Conservation (phyloP, 2,797 vertebrate genomes). For the Pachyuromys duprasi region DNA sequence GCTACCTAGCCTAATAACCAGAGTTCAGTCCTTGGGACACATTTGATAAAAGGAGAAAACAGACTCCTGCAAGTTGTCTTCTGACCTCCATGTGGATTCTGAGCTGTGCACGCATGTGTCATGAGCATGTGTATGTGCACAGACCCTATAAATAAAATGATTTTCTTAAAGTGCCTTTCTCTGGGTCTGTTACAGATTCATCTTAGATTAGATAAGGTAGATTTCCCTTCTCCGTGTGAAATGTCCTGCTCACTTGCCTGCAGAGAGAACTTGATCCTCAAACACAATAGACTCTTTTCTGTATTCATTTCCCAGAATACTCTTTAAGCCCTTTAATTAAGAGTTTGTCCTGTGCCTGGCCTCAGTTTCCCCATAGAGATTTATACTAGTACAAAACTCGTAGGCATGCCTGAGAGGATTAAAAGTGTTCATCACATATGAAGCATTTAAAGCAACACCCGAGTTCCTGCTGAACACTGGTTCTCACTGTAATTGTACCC, state of each 20-base stretch:
- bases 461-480: background rate
- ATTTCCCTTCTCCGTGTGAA: background rate
- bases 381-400: background rate
- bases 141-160: background rate
- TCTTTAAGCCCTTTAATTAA: background rate
- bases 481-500: background rate
- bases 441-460: background rate
- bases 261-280: background rate
- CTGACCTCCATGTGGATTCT: background rate
- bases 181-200: background rate
- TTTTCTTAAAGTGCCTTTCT: background rate
- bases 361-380: slow-evolving; percentile 41
- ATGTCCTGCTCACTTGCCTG: background rate
- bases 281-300: background rate
- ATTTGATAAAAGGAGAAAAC: background rate
- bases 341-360: background rate
- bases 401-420: background rate
- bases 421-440: background rate
- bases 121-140: background rate
- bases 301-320: background rate
- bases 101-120: background rate
- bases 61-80: background rate
- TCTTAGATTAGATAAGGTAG: background rate
- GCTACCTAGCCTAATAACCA: background rate
- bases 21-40: background rate